These are phyloP conservation scores for Meliscaeva auricollis DNA, from an alignment of 2,888 invertebrate species.

Conservation along the genomic window DNA sequence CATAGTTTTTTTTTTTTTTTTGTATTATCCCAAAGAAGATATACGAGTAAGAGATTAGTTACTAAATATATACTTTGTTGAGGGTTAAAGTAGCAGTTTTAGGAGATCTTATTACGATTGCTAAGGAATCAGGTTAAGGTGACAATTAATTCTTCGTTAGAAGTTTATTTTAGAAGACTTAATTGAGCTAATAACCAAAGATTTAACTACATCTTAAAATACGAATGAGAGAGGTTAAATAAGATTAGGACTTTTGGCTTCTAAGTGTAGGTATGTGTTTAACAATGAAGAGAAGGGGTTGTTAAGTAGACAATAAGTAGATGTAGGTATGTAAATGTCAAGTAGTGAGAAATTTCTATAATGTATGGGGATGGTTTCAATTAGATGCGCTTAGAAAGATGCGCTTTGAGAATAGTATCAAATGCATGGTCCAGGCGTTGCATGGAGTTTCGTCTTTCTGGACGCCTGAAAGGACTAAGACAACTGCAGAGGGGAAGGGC, in stretches of 20 bases:
- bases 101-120: slow-evolving; percentile 35
- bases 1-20: too few relatives aligned
- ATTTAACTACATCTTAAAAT: neutral
- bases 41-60: neutral
- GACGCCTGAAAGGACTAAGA: too few relatives aligned
- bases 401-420: too few relatives aligned
- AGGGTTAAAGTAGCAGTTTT: slow-evolving; percentile 21
- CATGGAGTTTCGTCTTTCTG: too few relatives aligned
- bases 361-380: too few relatives aligned
- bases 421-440: too few relatives aligned
- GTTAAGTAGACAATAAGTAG: neutral
- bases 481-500: too few relatives aligned
- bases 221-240: neutral
- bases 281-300: neutral
- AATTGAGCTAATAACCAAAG: slow-evolving; percentile 1
- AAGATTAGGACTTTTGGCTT: neutral
- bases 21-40: slow-evolving; percentile 10
- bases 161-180: slow-evolving; percentile 20
- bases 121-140: slow-evolving; percentile 20
- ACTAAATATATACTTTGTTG: neutral
- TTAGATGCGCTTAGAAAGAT: too few relatives aligned
- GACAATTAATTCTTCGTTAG: slow-evolving; percentile 26
- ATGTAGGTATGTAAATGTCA: too few relatives aligned
- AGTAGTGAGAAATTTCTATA: too few relatives aligned
- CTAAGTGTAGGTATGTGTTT: neutral